Evolutionary conservation across 2,113 vertebrate genomes (phyloP).

Genomic region (Tilapia sparmanii): DNA sequence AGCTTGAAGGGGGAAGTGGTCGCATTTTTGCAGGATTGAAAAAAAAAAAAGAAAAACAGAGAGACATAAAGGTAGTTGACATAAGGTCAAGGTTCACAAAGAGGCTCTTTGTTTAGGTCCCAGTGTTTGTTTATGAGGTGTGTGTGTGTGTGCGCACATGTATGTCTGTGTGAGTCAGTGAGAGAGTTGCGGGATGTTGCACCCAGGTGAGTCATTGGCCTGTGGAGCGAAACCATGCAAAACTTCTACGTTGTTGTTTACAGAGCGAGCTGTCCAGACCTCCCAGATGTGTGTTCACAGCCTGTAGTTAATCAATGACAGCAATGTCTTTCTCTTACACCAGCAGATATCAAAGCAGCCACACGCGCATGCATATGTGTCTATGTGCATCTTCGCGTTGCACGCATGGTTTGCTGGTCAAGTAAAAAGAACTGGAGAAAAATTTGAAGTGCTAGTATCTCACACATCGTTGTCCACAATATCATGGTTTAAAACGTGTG

Average conservation of each 20-base stretch:
- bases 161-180: background rate
- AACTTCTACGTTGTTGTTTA: constrained; percentile 27
- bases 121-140: background rate
- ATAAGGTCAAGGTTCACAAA: background rate
- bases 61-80: background rate
- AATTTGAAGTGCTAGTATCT: background rate
- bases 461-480: background rate
- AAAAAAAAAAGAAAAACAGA: background rate
- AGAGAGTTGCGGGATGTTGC: background rate
- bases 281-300: constrained; percentile 35
- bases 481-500: background rate
- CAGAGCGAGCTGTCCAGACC: constrained; percentile 2
- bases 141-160: background rate
- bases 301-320: constrained; percentile 54
- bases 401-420: background rate
- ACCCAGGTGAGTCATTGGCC: constrained; percentile 53
- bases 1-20: background rate
- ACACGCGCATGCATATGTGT: background rate
- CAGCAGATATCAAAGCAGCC: background rate
- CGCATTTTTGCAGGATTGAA: background rate
- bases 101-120: background rate
- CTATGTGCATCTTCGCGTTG: background rate
- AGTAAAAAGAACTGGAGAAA: background rate
- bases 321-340: background rate
- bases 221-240: constrained; percentile 12